Conservation (phyloP, 2,113 vertebrate genomes). For the Chloropsis cyanopogon region DNA sequence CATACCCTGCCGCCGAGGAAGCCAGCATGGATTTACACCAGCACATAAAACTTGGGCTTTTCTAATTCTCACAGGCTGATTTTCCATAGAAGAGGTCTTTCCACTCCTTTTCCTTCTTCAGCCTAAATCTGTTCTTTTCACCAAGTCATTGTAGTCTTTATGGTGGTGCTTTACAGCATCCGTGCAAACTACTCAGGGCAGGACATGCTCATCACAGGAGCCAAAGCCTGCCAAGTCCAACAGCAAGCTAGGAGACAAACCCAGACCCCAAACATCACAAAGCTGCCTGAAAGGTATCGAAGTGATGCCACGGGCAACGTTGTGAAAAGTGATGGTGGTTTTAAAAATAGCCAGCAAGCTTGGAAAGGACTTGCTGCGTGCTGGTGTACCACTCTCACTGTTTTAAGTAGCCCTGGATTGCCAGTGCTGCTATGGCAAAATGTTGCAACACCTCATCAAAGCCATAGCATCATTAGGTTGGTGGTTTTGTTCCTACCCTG, state of each 20-base stretch:
- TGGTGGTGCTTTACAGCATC: not conserved
- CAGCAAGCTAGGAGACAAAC: not conserved
- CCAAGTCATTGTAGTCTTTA: not conserved
- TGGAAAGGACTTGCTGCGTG: not conserved
- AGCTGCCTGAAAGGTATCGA: not conserved
- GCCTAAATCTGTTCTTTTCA: not conserved
- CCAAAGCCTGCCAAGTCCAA: not conserved
- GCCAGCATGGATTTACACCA: not conserved
- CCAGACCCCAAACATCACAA: not conserved
- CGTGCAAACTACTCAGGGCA: not conserved
- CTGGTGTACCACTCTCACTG: not conserved
- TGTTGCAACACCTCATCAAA: not conserved
- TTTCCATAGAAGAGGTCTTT: not conserved
- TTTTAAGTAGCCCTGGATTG: not conserved
- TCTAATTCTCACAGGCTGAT: not conserved
- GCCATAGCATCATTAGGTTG: rapidly evolving
- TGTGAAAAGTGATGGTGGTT: not conserved
- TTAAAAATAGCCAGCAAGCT: not conserved
- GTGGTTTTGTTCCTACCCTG: not conserved
- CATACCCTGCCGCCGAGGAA: not conserved
- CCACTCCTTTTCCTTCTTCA: not conserved
- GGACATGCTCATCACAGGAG: rapidly evolving
- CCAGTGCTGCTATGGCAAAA: not conserved
- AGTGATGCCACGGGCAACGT: rapidly evolving
- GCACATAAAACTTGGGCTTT: not conserved